Base-by-base conservation (phyloP, 2,797 vertebrate genomes). In the Astyanax mexicanus region DNA sequence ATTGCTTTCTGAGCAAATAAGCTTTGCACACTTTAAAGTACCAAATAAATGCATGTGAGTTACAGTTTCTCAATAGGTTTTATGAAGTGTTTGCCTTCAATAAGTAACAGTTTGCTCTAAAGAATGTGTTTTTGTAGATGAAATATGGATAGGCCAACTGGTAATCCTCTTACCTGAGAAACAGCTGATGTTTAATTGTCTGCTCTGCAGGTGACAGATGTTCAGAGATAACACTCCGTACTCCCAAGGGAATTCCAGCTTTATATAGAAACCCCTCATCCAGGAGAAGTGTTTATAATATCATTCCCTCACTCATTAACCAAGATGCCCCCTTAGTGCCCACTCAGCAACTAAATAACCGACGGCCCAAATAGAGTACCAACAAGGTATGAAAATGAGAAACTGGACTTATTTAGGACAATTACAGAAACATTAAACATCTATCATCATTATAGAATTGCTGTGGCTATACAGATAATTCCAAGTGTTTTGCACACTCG, bases 221-320 rank as follows among this genome's bases (percentile, higher is more conserved):
- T 45, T 55, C 66, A 19, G 3, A 42, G 40, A 25, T 35, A 69
- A 65, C 55, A 44, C 27, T 49, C 13, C 3, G 23, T 27, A 67
- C 4, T 54, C 49, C 51, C 57, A 69, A 70, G 54, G 27, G 45
- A 61, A 51, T 61, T 35, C 70, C 64, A 62, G 51, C 61, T 66
- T 84, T 82, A 77, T 84, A 84, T 77, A 79, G 78, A 72, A 85
- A 74, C 57, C 69, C 23, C 68, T n/a, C 42, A 68, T 49, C 27
- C 70, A 44, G 47, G 81, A 83, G 73, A 29, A 40, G 58, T 57
- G 81, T 79, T 54, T 79, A 38, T 51, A 25, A 74, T 75, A 71
- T 54, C 37, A 27, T 71, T 79, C 66, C 69, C 67, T 79, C 40
- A 85, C 70, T 79, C 69, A 83, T 81, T 82, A 83, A 83, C 82